Percentiles rank a stretch among this genome's conserved stretches.
Evolutionary conservation across 2,888 invertebrate species (phyloP).

Genomic region (Aromia moschata): DNA sequence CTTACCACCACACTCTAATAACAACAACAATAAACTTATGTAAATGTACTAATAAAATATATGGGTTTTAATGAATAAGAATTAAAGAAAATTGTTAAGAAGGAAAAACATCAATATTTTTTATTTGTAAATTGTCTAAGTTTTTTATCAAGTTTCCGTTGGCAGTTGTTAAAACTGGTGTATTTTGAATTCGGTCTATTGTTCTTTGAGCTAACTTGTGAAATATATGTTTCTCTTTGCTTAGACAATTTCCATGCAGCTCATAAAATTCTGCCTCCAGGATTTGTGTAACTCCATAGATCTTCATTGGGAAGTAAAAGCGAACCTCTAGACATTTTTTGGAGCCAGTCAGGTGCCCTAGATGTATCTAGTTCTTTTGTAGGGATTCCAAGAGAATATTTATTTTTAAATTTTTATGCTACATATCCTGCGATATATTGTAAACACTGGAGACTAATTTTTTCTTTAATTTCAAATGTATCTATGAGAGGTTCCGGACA

Average conservation of each 20-base stretch:
- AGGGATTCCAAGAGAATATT: constrained; percentile 22
- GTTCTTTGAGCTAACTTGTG: constrained; percentile 22
- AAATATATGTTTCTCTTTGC: constrained; percentile 26
- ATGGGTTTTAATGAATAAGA: too few relatives aligned
- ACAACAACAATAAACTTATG: too few relatives aligned
- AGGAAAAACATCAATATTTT: too few relatives aligned
- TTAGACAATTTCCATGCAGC: constrained; percentile 25
- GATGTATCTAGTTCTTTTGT: neutral
- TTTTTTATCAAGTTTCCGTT: too few relatives aligned
- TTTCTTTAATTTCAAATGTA: too few relatives aligned
- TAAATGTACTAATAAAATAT: too few relatives aligned
- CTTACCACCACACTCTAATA: too few relatives aligned
- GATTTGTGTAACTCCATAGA: constrained; percentile 13
- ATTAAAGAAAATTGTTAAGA: too few relatives aligned
- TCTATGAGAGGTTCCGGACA: too few relatives aligned
- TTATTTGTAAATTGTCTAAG: too few relatives aligned
- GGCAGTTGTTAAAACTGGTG: neutral
- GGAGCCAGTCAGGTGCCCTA: neutral
- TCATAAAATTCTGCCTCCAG: constrained; percentile 17
- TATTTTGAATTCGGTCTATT: constrained; percentile 17
- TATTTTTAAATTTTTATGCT: constrained; percentile 30
- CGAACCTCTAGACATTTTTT: constrained; percentile 1
- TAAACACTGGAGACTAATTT: constrained; percentile 8
- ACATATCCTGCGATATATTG: constrained; percentile 29
- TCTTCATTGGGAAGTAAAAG: constrained; percentile 10